phyloP scores from a whole-genome alignment of 2,113 vertebrate species.

The Tapirus terrestris region DNA sequence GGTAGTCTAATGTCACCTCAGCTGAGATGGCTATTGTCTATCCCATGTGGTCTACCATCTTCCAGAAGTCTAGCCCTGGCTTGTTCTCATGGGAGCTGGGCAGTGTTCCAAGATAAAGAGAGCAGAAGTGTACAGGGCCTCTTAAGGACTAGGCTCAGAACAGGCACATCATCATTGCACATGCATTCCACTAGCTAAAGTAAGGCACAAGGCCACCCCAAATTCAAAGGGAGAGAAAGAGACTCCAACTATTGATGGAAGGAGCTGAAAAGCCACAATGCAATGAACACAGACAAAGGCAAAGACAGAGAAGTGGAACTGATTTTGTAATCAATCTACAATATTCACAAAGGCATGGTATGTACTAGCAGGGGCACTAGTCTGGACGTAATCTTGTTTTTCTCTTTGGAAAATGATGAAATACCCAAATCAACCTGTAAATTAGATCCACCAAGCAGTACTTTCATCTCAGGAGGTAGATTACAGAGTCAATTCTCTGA shows the following conservation, averaged over 20 bases:
- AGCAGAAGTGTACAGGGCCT: background rate
- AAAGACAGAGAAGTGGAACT: background rate
- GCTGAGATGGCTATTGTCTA: background rate
- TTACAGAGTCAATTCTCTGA: background rate
- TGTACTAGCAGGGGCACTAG: background rate
- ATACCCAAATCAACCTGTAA: background rate
- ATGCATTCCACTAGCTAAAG: background rate
- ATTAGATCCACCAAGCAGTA: background rate
- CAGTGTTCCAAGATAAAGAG: background rate
- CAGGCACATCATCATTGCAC: background rate
- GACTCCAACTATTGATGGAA: background rate
- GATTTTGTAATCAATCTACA: background rate
- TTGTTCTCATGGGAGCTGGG: background rate
- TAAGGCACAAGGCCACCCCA: background rate
- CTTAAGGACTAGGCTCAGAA: background rate
- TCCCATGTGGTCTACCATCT: background rate
- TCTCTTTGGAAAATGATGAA: slow-evolving; percentile 42
- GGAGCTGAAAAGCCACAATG: background rate
- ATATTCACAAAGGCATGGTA: background rate
- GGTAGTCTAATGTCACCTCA: background rate
- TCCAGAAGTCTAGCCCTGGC: background rate
- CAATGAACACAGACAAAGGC: background rate
- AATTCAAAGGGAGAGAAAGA: background rate
- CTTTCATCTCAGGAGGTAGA: slow-evolving; percentile 17
- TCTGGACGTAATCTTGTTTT: background rate